These are phyloP conservation scores for Danio kyathit DNA, from an alignment of 2,797 vertebrate species.

Conservation along the genomic window DNA sequence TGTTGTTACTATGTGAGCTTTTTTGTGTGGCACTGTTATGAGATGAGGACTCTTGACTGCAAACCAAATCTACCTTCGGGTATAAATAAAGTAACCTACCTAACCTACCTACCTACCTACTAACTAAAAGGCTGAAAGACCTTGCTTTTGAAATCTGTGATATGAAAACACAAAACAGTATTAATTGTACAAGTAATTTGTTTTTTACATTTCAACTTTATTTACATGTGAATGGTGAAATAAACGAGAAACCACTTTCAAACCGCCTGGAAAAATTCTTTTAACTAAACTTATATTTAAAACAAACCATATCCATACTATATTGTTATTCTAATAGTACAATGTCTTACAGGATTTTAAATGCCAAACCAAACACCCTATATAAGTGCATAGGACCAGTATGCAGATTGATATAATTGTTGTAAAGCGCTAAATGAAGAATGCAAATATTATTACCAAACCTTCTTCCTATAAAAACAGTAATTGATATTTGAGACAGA, in stretches of 20 bases:
- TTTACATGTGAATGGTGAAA: constrained; percentile 79
- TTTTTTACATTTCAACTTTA: constrained; percentile 72
- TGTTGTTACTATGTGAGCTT: too few relatives aligned
- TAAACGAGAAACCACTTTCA: constrained; percentile 60
- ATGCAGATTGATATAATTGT: constrained; percentile 67
- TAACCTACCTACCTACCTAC: too few relatives aligned
- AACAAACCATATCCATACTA: constrained; percentile 51
- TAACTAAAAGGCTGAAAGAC: too few relatives aligned
- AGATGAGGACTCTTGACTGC: too few relatives aligned
- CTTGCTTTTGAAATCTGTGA: too few relatives aligned
- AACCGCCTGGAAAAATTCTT: constrained; percentile 63
- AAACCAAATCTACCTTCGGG: too few relatives aligned
- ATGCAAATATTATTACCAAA: constrained; percentile 73
- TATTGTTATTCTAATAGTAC: constrained; percentile 35
- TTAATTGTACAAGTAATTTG: too few relatives aligned
- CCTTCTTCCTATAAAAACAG: constrained; percentile 70
- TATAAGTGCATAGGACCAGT: constrained; percentile 68
- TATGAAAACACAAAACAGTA: too few relatives aligned
- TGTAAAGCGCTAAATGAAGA: constrained; percentile 70
- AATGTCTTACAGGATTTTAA: constrained; percentile 33
- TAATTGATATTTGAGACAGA: constrained; percentile 66
- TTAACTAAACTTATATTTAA: constrained; percentile 66
- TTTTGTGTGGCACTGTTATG: too few relatives aligned
- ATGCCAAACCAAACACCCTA: constrained; percentile 63
- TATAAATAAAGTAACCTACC: too few relatives aligned